Conservation (phyloP, 2,797 vertebrate species). For the Buceros bicornis region DNA sequence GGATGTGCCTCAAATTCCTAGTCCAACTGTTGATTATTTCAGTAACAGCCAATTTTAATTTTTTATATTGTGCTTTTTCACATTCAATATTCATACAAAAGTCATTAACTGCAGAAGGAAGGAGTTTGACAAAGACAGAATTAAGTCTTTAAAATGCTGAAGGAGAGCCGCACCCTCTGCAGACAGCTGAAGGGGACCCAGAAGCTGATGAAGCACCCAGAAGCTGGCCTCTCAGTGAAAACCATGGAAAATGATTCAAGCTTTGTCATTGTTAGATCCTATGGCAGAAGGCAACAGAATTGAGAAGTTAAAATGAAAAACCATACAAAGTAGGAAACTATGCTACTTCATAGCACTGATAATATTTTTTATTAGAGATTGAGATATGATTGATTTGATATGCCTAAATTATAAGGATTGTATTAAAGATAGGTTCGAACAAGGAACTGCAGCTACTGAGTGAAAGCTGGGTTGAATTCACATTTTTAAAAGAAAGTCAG, state of each 20-base stretch:
- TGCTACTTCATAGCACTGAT: rapidly evolving
- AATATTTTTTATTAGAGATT: background rate
- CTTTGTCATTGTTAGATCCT: background rate
- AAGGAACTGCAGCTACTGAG: background rate
- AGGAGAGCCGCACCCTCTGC: background rate
- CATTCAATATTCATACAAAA: background rate
- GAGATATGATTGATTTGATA: background rate
- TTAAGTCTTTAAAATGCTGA: background rate
- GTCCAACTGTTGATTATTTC: background rate
- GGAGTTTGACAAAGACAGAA: background rate
- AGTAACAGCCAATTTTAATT: background rate
- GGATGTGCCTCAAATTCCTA: background rate
- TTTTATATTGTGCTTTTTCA: background rate
- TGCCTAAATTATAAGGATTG: background rate
- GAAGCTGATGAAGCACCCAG: background rate
- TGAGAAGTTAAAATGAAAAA: background rate
- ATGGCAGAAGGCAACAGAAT: background rate
- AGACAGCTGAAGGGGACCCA: background rate
- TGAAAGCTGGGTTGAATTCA: background rate
- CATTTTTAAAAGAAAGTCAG: background rate
- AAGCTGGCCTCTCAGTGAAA: background rate
- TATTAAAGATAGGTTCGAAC: background rate
- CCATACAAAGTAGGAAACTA: background rate
- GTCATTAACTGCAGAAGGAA: background rate
- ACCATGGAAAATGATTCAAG: background rate